These are phyloP conservation scores for Channa striata DNA, from an alignment of 2,797 vertebrate genomes.

Conservation along the genomic window DNA sequence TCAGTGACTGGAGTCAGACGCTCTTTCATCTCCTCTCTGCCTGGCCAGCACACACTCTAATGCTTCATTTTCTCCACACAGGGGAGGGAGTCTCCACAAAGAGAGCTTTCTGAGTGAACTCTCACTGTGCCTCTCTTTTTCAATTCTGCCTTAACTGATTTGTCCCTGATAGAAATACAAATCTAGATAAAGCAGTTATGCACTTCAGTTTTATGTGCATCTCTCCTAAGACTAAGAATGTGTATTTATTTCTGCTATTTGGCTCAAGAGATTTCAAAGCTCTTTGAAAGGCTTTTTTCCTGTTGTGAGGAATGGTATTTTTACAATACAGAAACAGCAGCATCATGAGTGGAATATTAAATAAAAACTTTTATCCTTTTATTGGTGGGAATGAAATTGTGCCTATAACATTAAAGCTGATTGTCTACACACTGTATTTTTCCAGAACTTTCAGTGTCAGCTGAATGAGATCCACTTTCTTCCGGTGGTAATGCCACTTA, in stretches of 20 bases:
- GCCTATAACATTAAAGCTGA: constrained; percentile 8
- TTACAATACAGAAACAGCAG: too few species aligned
- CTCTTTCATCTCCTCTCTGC: constrained; percentile 77
- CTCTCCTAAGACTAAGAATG: constrained; percentile 49
- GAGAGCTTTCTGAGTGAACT: constrained; percentile 58
- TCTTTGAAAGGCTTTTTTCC: constrained; percentile 1
- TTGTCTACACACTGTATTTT: neutral
- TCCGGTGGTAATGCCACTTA: constrained; percentile 18
- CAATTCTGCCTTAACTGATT: constrained; percentile 59
- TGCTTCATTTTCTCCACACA: constrained; percentile 63
- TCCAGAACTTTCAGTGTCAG: constrained; percentile 16
- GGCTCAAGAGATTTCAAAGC: constrained; percentile 24
- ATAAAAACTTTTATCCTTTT: neutral
- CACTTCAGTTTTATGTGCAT: constrained; percentile 37
- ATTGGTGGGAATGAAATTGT: neutral
- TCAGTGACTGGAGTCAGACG: constrained; percentile 72
- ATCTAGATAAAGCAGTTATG: constrained; percentile 51
- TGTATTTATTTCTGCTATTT: constrained; percentile 33
- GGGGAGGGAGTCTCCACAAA: constrained; percentile 64
- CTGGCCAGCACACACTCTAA: constrained; percentile 65
- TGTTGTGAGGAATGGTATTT: constrained; percentile 14
- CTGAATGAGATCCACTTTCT: constrained; percentile 21
- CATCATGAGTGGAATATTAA: neutral
- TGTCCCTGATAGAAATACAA: constrained; percentile 54
- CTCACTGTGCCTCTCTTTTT: constrained; percentile 40